Evolutionary conservation across 2,113 vertebrate genomes (phyloP).

Genomic region (Clarias macrocephalus): DNA sequence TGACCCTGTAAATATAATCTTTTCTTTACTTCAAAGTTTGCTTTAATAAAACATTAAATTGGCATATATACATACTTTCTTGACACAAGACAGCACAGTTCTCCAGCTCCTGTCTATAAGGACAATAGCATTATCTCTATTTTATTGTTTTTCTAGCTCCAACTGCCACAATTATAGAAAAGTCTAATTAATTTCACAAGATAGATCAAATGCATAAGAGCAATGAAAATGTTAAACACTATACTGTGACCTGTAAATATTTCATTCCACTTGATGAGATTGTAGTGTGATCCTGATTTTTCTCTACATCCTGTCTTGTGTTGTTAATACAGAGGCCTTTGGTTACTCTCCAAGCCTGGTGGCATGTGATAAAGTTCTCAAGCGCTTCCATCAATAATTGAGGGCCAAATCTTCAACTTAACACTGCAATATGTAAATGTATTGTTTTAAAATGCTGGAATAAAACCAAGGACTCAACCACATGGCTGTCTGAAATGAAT

Average conservation of each 20-base stretch:
- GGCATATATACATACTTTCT: background rate
- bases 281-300: background rate
- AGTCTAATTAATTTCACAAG: background rate
- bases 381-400: slow-evolving; percentile 1
- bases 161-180: slow-evolving; percentile 1
- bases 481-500: background rate
- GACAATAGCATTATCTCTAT: background rate
- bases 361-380: background rate
- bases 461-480: slow-evolving; percentile 8
- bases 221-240: slow-evolving; percentile 7
- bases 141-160: background rate
- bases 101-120: background rate
- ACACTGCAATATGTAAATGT: slow-evolving; percentile 24
- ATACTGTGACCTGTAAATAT: slow-evolving; percentile 5
- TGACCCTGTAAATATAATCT: slow-evolving; percentile 14
- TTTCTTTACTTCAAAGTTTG: slow-evolving; percentile 4
- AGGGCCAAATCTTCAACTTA: slow-evolving; percentile 2
- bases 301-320: background rate
- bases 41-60: background rate
- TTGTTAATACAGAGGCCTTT: background rate
- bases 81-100: background rate
- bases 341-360: slow-evolving; percentile 3
- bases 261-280: background rate
- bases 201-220: background rate
- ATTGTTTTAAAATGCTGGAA: slow-evolving; percentile 15